These are phyloP conservation scores for Pollenia griseotomentosa DNA, from an alignment of 2,888 invertebrate species.

Conservation along the genomic window DNA sequence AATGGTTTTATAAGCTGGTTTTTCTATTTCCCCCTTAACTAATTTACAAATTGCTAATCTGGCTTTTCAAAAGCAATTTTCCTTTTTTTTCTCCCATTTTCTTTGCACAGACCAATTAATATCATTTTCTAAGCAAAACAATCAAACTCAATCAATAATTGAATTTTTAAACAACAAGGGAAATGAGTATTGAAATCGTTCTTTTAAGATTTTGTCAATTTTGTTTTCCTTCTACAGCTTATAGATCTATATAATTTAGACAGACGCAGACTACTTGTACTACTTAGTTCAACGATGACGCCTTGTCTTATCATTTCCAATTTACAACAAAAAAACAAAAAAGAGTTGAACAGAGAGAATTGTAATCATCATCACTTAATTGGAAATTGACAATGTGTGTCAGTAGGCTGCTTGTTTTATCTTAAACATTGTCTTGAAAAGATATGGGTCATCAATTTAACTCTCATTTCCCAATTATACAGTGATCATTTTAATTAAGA, in stretches of 20 bases:
- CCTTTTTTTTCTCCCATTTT: background rate
- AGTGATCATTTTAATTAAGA: constrained; percentile 63
- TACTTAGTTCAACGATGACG: background rate
- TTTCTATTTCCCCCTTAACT: background rate
- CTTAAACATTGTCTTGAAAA: constrained; percentile 25
- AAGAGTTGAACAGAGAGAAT: constrained; percentile 26
- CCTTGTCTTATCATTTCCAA: constrained; percentile 27
- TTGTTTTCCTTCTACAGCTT: background rate
- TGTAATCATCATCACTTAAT: constrained; percentile 43
- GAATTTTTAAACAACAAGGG: constrained; percentile 21
- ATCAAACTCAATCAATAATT: constrained; percentile 4
- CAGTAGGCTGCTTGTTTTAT: constrained; percentile 23
- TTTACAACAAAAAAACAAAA: constrained; percentile 1
- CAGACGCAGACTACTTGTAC: background rate
- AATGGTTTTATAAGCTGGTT: constrained; percentile 10
- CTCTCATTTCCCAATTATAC: constrained; percentile 67
- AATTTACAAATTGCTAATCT: background rate
- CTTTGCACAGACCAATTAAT: constrained; percentile 10
- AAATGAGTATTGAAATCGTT: constrained; percentile 3
- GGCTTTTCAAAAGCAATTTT: constrained; percentile 8
- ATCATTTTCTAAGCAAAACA: background rate
- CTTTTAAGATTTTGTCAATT: background rate
- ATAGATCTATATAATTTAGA: background rate
- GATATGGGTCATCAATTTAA: constrained; percentile 68
- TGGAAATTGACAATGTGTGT: constrained; percentile 49